phyloP scores from a whole-genome alignment of 2,888 invertebrate genomes.

The Heliconius ismenius region DNA sequence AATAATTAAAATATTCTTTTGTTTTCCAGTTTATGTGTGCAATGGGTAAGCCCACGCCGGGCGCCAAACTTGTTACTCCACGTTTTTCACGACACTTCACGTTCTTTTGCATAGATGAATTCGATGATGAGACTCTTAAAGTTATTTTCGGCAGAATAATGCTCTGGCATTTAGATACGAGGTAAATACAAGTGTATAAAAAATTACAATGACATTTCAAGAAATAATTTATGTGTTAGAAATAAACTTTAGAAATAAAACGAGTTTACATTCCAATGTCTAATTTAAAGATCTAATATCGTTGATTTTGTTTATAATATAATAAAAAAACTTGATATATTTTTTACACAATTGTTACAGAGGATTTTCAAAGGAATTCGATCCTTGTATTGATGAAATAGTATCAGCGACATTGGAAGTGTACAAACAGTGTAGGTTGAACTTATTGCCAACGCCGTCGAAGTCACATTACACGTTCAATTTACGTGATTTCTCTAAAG shows the following conservation, averaged over 20 bases:
- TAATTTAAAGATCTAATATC: background rate
- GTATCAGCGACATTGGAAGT: constrained; percentile 92
- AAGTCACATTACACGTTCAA: constrained; percentile 98
- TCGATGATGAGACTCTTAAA: constrained; percentile 90
- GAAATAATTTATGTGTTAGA: background rate
- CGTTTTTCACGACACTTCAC: constrained; percentile 94
- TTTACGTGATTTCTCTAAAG: constrained; percentile 95
- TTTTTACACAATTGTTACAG: constrained; percentile 67
- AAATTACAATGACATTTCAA: background rate
- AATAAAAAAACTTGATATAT: background rate
- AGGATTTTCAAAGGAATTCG: constrained; percentile 96
- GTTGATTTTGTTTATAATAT: background rate
- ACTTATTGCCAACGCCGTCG: constrained; percentile 93
- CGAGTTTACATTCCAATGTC: background rate
- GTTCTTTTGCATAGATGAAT: constrained; percentile 93
- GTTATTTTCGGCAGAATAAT: constrained; percentile 95
- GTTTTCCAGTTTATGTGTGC: constrained; percentile 89
- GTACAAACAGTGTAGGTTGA: constrained; percentile 90
- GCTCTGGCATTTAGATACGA: constrained; percentile 97
- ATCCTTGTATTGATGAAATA: constrained; percentile 94
- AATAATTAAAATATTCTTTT: background rate
- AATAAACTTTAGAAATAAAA: background rate
- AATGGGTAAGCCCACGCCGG: constrained; percentile 90
- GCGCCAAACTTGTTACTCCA: constrained; percentile 91
- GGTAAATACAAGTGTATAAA: constrained; percentile 69